phyloP scores from a whole-genome alignment of 2,797 vertebrate genomes.

The Octomys mimax region DNA sequence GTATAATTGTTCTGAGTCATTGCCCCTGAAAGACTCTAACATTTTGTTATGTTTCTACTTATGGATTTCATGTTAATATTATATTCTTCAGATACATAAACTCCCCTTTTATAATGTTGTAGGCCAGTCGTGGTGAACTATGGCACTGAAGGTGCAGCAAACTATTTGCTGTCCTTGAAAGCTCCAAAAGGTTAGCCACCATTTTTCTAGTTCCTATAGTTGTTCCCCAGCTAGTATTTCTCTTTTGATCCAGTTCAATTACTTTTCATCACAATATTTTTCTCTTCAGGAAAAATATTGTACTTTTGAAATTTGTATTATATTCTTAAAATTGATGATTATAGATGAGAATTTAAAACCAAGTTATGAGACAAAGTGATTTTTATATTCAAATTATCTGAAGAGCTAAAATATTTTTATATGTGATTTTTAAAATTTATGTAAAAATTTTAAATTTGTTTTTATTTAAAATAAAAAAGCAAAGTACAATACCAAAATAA shows the following conservation, averaged over 20 bases:
- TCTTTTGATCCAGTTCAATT: neutral
- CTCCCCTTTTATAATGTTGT: neutral
- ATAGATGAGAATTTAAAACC: neutral
- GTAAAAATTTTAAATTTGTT: too few relatives aligned
- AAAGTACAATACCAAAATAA: too few relatives aligned
- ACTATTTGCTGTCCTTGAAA: neutral
- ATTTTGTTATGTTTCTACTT: neutral
- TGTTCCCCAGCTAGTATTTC: neutral
- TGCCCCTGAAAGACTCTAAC: neutral
- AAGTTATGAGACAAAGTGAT: slow-evolving; percentile 18
- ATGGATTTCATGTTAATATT: neutral
- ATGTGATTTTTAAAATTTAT: slow-evolving; percentile 20
- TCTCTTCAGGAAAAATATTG: neutral
- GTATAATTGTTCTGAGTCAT: slow-evolving; percentile 12
- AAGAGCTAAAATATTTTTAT: slow-evolving; percentile 31
- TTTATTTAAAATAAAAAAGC: too few relatives aligned
- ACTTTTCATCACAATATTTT: neutral
- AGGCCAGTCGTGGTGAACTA: neutral
- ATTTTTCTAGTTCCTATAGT: neutral
- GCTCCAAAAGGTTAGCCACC: neutral
- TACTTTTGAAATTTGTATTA: slow-evolving; percentile 34
- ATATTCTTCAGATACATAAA: neutral
- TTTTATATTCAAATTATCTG: slow-evolving; percentile 54
- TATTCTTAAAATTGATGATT: neutral
- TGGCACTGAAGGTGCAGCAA: neutral